Percentiles rank a stretch among this genome's conserved stretches.
These are phyloP conservation scores for Caenorhabditis remanei DNA, from an alignment of 1,140 invertebrate species.

Conservation along the genomic window DNA sequence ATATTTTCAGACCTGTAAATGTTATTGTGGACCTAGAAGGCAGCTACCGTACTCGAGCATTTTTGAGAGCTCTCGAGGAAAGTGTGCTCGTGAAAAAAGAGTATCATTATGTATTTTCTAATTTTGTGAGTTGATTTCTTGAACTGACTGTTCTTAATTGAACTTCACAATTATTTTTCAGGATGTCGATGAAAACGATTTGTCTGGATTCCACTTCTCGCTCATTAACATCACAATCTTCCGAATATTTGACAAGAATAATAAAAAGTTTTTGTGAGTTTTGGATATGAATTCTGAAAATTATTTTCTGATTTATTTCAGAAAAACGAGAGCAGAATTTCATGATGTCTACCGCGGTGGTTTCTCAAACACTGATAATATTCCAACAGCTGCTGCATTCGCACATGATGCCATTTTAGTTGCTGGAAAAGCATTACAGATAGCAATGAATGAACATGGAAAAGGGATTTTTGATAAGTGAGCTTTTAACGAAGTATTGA, in stretches of 20 bases:
- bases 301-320: not conserved
- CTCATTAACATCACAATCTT: constrained; percentile 65
- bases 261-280: constrained; percentile 59
- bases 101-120: constrained; percentile 66
- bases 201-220: constrained; percentile 59
- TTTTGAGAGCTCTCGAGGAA: constrained; percentile 62
- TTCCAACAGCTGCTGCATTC: constrained; percentile 59
- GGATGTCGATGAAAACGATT: constrained; percentile 62
- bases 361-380: constrained; percentile 40
- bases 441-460: constrained; percentile 51
- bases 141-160: not conserved
- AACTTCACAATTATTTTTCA: constrained; percentile 9
- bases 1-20: constrained; percentile 62
- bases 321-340: constrained; percentile 42
- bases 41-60: constrained; percentile 58
- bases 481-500: not conserved
- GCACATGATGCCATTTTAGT: constrained; percentile 65
- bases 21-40: constrained; percentile 63
- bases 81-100: constrained; percentile 63
- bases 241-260: constrained; percentile 61
- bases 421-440: constrained; percentile 59
- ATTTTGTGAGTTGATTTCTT: constrained; percentile 58
- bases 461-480: constrained; percentile 57
- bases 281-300: not conserved
- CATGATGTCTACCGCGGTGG: constrained; percentile 40